A percentile compares a stretch with the other conserved stretches of the same genome.
These are phyloP conservation scores for Enteromius anoplus DNA, from an alignment of 2,797 vertebrate species.

Conservation along the genomic window DNA sequence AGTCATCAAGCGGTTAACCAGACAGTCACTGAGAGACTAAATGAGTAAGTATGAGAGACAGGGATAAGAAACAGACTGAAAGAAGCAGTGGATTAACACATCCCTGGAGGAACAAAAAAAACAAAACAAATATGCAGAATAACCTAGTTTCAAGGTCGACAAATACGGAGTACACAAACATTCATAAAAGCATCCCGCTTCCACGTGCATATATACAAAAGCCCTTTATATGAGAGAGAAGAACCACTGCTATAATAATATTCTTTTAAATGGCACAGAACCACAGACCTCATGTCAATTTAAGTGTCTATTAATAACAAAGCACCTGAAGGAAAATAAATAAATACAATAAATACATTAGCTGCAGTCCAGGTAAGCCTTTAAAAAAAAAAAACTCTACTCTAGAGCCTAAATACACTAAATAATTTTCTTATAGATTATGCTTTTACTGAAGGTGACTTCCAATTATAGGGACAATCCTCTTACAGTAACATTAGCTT, in stretches of 20 bases:
- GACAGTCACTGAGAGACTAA: not conserved
- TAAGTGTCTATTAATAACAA: not conserved
- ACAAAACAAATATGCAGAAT: not conserved
- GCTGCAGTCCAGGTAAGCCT: not conserved
- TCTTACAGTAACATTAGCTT: not conserved
- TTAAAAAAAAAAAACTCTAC: not conserved
- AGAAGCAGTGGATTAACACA: slow-evolving; percentile 11
- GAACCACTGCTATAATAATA: not conserved
- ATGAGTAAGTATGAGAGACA: not conserved
- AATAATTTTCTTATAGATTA: not conserved
- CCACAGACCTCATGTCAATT: not conserved
- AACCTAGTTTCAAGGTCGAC: slow-evolving; percentile 18
- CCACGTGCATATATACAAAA: not conserved
- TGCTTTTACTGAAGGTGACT: not conserved
- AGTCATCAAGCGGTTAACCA: slow-evolving; percentile 28
- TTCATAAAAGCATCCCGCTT: not conserved
- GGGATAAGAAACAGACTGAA: not conserved
- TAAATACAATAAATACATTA: not conserved
- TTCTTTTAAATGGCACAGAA: not conserved
- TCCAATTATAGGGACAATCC: not conserved
- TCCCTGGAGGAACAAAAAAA: not conserved
- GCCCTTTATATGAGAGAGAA: not conserved
- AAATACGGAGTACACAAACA: not conserved
- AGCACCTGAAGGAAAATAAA: no score
- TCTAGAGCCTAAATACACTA: not conserved